Evolutionary conservation across 2,113 vertebrate genomes (phyloP), one percentile per base, ranked within the genome.

Genomic region (Echinops telfairi): DNA sequence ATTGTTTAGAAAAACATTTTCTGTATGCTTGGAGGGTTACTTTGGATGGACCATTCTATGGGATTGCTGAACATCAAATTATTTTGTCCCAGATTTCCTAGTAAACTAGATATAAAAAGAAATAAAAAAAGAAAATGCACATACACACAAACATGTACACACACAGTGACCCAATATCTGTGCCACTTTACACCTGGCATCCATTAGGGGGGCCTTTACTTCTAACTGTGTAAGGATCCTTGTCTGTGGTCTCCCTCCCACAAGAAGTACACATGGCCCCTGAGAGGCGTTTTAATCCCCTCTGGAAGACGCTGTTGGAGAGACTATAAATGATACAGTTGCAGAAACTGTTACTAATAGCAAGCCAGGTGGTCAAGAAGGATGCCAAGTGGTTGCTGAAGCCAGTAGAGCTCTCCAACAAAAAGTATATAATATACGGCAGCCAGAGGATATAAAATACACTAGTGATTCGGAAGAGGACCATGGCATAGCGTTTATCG

Each of bases 321-420:
- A 99, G 98, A 97, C 99, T 99, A 97, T 99, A 99, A 98, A 99
- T 99, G 94, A 99, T 98, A 98, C 99, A 99, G 98, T 99, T 99
- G 97, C 99, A 99, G 98, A 99, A 99, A 97, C 99, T 99, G 98
- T 99, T 99, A 98, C 99, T 99, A 98, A 99, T 99, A 95, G 99
- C 99, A 84, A 99, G 98, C 99, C 99, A 99, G 95, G 99, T 99
- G 93, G 99, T 99, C 82, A 99, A 95, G 97, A 99, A 99, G 40
- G 99, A 99, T 0, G 98, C 99, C 0, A 98, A 90, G 0, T 98
- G 98, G 96, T 98, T 99, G 70, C 97, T 98, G 92, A 98, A 99
- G 96, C 99, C 98, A 6, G 98, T 98, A 36, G 98, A 99, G 76
- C 99, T 99, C 98, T 99, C 99, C 97, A 99, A 91, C 88, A 99